Percentiles rank a stretch among this genome's conserved stretches.
Evolutionary conservation across 2,888 invertebrate genomes (phyloP).

Genomic region (Drosophila ustulata): DNA sequence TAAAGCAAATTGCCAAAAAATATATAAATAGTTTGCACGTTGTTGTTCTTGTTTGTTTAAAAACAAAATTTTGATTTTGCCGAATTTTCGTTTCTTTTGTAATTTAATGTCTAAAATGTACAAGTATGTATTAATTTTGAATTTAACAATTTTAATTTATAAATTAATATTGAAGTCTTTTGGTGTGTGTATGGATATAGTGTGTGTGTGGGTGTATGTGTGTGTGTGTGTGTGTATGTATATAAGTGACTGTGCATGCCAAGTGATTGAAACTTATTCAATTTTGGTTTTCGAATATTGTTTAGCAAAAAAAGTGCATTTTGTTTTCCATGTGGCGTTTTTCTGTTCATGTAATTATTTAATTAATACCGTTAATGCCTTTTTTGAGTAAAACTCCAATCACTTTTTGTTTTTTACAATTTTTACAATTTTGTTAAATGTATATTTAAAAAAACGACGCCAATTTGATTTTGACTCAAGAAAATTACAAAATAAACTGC

Average conservation of each 20-base stretch:
- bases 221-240: constrained; percentile 28
- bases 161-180: constrained; percentile 79
- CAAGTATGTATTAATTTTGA: constrained; percentile 48
- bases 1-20: constrained; percentile 44
- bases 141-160: constrained; percentile 40
- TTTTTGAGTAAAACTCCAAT: constrained; percentile 78
- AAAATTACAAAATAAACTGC: constrained; percentile 23
- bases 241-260: constrained; percentile 35
- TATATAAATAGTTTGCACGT: constrained; percentile 47
- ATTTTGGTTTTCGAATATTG: constrained; percentile 27
- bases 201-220: constrained; percentile 26
- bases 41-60: constrained; percentile 39
- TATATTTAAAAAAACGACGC: constrained; percentile 41
- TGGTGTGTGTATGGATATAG: constrained; percentile 52
- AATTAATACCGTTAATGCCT: constrained; percentile 64
- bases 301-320: constrained; percentile 34
- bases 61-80: constrained; percentile 69
- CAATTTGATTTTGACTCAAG: constrained; percentile 43
- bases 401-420: constrained; percentile 61
- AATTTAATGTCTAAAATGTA: constrained; percentile 45
- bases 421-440: constrained; percentile 43
- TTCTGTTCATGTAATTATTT: constrained; percentile 22
- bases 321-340: constrained; percentile 23
- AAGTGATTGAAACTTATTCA: constrained; percentile 64
- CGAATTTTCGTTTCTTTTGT: constrained; percentile 35